phyloP scores from a whole-genome alignment of 2,888 invertebrate species.

The Erpobdella octoculata region DNA sequence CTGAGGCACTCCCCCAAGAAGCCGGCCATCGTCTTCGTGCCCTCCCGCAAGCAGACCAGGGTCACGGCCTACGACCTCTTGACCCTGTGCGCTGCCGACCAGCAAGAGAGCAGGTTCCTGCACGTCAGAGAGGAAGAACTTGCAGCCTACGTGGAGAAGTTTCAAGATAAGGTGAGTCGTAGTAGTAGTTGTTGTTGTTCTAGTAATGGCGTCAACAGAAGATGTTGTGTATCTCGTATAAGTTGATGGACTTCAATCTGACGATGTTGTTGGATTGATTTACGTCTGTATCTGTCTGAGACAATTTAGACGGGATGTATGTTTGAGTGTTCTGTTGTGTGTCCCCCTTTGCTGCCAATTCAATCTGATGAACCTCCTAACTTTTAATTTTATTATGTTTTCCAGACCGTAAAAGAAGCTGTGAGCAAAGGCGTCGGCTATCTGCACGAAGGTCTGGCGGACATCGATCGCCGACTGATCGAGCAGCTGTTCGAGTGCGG shows the following conservation, averaged over 20 bases:
- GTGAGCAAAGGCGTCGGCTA: conserved; percentile 90
- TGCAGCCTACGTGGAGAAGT: conserved; percentile 76
- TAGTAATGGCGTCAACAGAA: no score
- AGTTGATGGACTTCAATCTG: neutral
- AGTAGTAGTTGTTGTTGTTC: no score
- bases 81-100: conserved; percentile 84
- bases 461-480: conserved; percentile 77
- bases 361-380: no score
- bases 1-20: conserved; percentile 56
- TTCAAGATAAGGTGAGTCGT: conserved; percentile 79
- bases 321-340: no score
- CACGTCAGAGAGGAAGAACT: conserved; percentile 72
- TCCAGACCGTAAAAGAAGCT: conserved; percentile 78
- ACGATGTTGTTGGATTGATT: no score
- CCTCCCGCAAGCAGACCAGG: conserved; percentile 75
- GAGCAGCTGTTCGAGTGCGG: conserved; percentile 87
- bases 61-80: conserved; percentile 91
- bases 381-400: no score
- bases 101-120: conserved; percentile 76
- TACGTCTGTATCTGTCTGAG: no score
- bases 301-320: no score
- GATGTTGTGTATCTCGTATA: no score
- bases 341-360: no score
- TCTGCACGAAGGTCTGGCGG: conserved; percentile 83
- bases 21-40: conserved; percentile 52